Base-by-base conservation (phyloP, 2,113 vertebrate species). In the Perca schrenkii region DNA sequence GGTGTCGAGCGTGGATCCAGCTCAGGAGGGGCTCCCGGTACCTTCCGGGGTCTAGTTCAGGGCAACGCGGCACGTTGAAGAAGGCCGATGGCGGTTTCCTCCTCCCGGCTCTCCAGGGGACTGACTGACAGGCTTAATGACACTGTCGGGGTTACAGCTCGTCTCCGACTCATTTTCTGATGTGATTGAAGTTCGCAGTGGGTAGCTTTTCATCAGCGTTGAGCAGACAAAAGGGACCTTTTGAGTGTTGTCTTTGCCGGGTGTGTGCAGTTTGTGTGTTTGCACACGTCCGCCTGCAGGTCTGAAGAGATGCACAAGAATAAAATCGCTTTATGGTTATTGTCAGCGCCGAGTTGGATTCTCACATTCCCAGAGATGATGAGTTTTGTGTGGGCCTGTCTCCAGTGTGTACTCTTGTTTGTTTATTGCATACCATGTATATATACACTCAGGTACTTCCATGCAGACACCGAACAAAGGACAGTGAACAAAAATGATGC, bases 141-240 rank as follows among this genome's bases (percentile, higher is more conserved):
- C 91, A 77, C 92, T 91, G 92, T 83, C 62, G 85, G 91, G 92
- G 86, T 86, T 91, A 82, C 85, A 68, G 77, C 86, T 40, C 63
- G 74, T 93, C 90, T 92, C 82, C 82, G 71, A 90, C 93, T 94
- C 84, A 92, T 94, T 94, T 93, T 93, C 73, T 11, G 76, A 65
- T 74, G 84, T 94, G 91, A 94, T 95, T 95, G 93, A 94, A 94
- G 93, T 92, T 93, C 89, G 67, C 93, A 85, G 92, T 93, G 93
- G 94, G 94, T 90, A 90, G 92, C 92, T 88, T 93, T 93, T 94
- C 93, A 94, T 94, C 91, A 92, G 85, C 56, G 85, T 72, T 91
- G 86, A 89, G 92, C 89, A 91, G 94, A 93, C 94, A 92, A 93
- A 94, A 86, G 91, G 86, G 91, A 93, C 84, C 80, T 82, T 89